Base-by-base conservation (phyloP, 2,888 invertebrate species). In the Petrophora chlorosata region DNA sequence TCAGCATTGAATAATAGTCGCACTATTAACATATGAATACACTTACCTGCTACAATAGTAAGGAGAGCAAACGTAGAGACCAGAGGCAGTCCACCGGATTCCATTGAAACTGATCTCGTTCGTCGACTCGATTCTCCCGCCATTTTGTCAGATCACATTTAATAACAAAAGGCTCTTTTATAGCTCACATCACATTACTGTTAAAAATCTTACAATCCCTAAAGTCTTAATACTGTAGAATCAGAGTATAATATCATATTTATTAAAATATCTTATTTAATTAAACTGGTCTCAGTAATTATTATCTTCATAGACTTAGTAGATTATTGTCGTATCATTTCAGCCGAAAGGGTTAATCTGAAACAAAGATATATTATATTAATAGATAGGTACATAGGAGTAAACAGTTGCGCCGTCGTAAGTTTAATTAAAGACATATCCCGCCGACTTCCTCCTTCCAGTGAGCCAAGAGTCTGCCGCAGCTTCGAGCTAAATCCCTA, bases 61-160 rank as follows among this genome's bases (percentile, higher is more conserved):
- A 89, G 85, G 22, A 90, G 76, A 2, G 88, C 89, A 56, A 89
- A 89, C 22, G 89, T 89, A 5, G 89, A 89, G 35, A 90, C 85
- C 56, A 88, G 61, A 15, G 89, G 89, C 53, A 89, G 65, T 14
- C 88, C 84, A 25, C 88, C 85, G 50, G 83, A 81, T 70, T 89
- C 89, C 86, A 86, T 83, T 64, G 81, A 67, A 65, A 77, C 79
- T 49, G 74, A 66, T 67, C 81, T 79, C 47, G 76, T 59, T 25
- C 81, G 79, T 50, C 75, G 67, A 55, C 73, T 61, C 54, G 75
- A 71, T 64, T 85, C 82, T 61, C 67, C 66, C 70, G 69, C 71
- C 84, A 80, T 87, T 65, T 73, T 70, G 66, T 76, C 76, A 79
- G 70, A 70, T 65, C 62, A 70, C 75, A 73, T 76, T 69, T 59